phyloP scores from a whole-genome alignment of 2,113 vertebrate genomes.

The Pyxicephalus adspersus region DNA sequence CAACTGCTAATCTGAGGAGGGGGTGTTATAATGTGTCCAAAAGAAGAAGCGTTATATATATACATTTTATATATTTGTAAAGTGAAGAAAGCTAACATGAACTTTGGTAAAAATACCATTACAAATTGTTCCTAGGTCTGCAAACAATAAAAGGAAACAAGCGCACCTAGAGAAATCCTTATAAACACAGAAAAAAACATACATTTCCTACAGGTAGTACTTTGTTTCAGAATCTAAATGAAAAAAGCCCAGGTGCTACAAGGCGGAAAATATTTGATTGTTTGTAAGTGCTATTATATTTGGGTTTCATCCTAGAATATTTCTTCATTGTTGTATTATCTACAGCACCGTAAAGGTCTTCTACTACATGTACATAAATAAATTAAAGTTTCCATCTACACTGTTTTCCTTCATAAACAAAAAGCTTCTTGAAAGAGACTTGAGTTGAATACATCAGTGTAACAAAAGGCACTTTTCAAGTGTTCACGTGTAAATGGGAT shows the following conservation, averaged over 20 bases:
- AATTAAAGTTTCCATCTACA: slow-evolving; percentile 5
- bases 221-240: neutral
- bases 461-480: slow-evolving; percentile 9
- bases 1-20: too few relatives aligned
- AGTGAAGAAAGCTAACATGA: too few relatives aligned
- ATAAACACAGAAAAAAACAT: too few relatives aligned
- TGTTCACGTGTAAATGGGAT: slow-evolving; percentile 16
- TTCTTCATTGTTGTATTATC: neutral
- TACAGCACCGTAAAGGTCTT: neutral
- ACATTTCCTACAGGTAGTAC: neutral
- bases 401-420: slow-evolving; percentile 3
- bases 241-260: neutral
- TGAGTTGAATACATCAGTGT: neutral
- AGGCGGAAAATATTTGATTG: neutral
- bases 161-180: too few relatives aligned
- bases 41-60: too few relatives aligned
- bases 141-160: too few relatives aligned
- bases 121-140: too few relatives aligned
- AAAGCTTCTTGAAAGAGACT: neutral
- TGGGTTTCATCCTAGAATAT: neutral
- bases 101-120: too few relatives aligned
- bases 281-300: neutral
- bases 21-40: too few relatives aligned
- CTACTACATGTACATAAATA: slow-evolving; percentile 10
- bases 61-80: too few relatives aligned